Evolutionary conservation across 1,140 invertebrate genomes (phyloP).

Genomic region (Drosophila tsacasi): DNA sequence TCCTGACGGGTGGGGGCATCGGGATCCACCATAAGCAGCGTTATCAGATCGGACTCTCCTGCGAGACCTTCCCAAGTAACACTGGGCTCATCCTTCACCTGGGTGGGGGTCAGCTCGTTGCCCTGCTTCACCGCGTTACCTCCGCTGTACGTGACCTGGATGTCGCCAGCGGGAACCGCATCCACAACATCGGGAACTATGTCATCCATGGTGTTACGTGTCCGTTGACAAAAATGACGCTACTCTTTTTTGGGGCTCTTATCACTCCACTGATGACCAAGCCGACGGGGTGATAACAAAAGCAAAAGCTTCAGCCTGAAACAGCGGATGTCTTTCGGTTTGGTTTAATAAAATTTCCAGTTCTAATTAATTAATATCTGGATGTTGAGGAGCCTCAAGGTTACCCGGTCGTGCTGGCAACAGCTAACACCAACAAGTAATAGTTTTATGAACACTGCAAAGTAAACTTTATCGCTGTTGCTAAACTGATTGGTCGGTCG

Average conservation of each 20-base stretch:
- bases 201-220: constrained; percentile 53
- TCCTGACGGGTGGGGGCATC: constrained; percentile 94
- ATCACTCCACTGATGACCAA: constrained; percentile 58
- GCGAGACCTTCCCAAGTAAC: constrained; percentile 88
- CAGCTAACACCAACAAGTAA: constrained; percentile 49
- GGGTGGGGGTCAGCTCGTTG: constrained; percentile 91
- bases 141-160: constrained; percentile 88
- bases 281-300: constrained; percentile 31
- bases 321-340: constrained; percentile 28
- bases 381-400: constrained; percentile 29
- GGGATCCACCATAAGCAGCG: constrained; percentile 94
- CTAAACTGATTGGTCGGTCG: constrained; percentile 18
- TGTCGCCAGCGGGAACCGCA: constrained; percentile 73
- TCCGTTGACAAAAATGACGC: constrained; percentile 21
- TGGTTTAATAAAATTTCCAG: constrained; percentile 40
- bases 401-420: constrained; percentile 31
- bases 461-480: constrained; percentile 47
- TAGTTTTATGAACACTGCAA: constrained; percentile 36
- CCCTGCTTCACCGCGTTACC: constrained; percentile 88
- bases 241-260: constrained; percentile 37
- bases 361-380: constrained; percentile 76
- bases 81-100: constrained; percentile 89
- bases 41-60: constrained; percentile 87
- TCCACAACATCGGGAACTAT: constrained; percentile 89
- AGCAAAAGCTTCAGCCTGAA: constrained; percentile 27